A percentile compares a stretch with the other conserved stretches of the same genome.
Evolutionary conservation across 2,113 vertebrate genomes (phyloP).

Genomic region (Cheirogaleus medius): DNA sequence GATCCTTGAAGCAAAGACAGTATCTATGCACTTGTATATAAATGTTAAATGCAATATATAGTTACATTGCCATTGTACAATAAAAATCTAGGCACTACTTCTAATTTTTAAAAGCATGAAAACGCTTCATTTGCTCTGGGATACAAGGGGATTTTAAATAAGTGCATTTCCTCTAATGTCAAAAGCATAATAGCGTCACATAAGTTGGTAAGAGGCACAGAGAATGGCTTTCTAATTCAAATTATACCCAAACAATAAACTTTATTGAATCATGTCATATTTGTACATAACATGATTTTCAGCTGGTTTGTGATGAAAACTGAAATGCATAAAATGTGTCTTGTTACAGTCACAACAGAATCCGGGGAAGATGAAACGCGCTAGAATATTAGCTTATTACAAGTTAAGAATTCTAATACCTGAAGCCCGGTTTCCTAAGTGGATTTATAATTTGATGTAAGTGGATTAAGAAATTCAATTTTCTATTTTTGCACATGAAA

Average conservation of each 20-base stretch:
- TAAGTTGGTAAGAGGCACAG: neutral
- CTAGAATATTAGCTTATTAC: neutral
- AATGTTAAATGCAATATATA: neutral
- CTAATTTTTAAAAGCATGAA: neutral
- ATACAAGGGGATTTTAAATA: neutral
- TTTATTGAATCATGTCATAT: neutral
- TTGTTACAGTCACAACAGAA: neutral
- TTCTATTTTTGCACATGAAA: neutral
- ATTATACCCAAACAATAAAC: neutral
- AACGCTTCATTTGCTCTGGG: neutral
- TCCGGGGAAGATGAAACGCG: neutral
- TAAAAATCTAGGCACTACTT: neutral
- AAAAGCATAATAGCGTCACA: neutral
- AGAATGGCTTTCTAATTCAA: slow-evolving; percentile 35
- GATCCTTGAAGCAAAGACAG: neutral
- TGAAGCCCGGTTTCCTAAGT: neutral
- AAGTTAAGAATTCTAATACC: neutral
- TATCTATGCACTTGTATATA: rapidly evolving
- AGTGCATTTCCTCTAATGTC: neutral
- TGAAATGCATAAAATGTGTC: neutral
- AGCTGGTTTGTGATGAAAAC: neutral
- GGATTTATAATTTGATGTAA: neutral
- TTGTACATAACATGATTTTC: neutral
- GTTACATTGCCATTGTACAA: neutral
- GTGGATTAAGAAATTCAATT: neutral